These are phyloP conservation scores for Polyodon spathula DNA, from an alignment of 2,113 vertebrate species.

Conservation along the genomic window DNA sequence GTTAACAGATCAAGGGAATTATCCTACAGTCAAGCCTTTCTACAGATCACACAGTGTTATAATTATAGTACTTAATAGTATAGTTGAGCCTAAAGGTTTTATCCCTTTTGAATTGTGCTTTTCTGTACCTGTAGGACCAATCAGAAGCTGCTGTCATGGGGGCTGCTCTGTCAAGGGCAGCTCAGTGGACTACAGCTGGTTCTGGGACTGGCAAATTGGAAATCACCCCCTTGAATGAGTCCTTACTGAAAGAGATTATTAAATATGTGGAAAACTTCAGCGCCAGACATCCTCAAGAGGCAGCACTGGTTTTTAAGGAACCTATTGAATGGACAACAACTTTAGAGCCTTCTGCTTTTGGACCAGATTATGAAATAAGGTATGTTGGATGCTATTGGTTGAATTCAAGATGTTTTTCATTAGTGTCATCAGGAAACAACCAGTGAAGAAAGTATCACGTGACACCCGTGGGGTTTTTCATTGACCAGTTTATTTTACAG, in stretches of 20 bases:
- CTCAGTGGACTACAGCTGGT: constrained; percentile 61
- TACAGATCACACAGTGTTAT: too few relatives aligned
- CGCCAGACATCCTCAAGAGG: constrained; percentile 60
- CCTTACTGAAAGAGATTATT: constrained; percentile 64
- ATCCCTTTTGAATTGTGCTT: background rate
- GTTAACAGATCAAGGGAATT: too few relatives aligned
- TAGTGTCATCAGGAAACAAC: too few relatives aligned
- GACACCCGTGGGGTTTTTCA: too few relatives aligned
- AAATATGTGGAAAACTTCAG: constrained; percentile 60
- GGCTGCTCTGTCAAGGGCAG: constrained; percentile 55
- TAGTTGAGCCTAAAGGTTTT: too few relatives aligned
- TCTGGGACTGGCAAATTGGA: constrained; percentile 50
- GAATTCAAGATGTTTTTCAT: too few relatives aligned
- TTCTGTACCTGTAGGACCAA: constrained; percentile 11
- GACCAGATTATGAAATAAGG: constrained; percentile 64
- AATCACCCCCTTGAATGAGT: constrained; percentile 63
- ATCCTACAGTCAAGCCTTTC: too few relatives aligned
- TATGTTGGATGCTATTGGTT: constrained; percentile 29
- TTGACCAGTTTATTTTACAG: too few relatives aligned
- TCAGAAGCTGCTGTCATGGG: constrained; percentile 54
- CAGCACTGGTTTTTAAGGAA: constrained; percentile 64
- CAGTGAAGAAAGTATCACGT: too few relatives aligned
- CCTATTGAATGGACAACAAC: constrained; percentile 75
- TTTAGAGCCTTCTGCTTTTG: constrained; percentile 59
- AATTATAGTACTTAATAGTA: too few relatives aligned